Percentiles rank a stretch among this genome's conserved stretches.
phyloP scores from a whole-genome alignment of 2,113 vertebrate species.

The Lepidothrix coronata region DNA sequence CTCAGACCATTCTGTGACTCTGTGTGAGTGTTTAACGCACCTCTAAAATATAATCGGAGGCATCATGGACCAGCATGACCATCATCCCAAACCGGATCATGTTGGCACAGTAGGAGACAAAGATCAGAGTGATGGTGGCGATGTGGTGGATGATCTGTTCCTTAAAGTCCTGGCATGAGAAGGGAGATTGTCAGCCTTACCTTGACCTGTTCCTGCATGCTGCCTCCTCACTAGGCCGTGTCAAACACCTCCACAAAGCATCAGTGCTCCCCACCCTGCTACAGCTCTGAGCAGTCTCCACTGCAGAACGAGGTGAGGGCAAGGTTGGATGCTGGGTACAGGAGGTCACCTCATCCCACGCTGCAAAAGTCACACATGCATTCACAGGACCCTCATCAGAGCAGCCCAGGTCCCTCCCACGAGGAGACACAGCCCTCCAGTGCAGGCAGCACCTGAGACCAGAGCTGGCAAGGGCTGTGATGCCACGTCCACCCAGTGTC shows the following conservation, averaged over 20 bases:
- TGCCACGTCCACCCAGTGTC: too few relatives aligned
- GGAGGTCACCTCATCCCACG: background rate
- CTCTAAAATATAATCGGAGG: conserved; percentile 82
- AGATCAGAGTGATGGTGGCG: conserved; percentile 78
- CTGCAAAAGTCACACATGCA: background rate
- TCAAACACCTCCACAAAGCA: background rate
- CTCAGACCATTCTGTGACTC: background rate
- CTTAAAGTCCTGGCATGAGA: conserved; percentile 77
- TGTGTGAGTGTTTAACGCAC: conserved; percentile 22
- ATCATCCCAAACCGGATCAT: conserved; percentile 75
- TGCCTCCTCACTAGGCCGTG: background rate
- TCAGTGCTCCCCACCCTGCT: background rate
- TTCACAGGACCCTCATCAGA: background rate
- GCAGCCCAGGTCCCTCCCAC: background rate
- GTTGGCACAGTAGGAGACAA: conserved; percentile 81
- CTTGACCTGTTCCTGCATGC: background rate
- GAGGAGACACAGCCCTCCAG: background rate
- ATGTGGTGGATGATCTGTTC: conserved; percentile 82
- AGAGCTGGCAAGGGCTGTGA: background rate
- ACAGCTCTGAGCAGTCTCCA: background rate
- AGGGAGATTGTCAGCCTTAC: background rate
- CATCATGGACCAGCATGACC: conserved; percentile 82
- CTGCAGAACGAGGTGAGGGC: background rate
- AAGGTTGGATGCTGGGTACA: background rate
- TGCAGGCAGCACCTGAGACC: background rate